Conservation (phyloP, 2,888 invertebrate species). For the Melangyna quadrimaculata region DNA sequence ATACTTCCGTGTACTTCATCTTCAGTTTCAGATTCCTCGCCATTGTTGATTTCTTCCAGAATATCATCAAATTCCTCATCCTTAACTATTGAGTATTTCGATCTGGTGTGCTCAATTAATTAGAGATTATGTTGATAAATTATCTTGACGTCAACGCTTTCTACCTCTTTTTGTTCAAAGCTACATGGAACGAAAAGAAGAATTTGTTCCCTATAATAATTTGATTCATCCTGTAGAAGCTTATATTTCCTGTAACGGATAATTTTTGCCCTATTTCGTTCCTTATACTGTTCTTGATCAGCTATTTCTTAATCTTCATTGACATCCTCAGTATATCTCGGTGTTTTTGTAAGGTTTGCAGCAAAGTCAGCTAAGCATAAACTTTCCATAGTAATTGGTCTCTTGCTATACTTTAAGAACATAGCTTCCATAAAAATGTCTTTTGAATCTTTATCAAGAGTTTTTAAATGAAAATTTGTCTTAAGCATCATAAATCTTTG, state of each 20-base stretch:
- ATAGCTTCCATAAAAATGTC: slow-evolving; percentile 32
- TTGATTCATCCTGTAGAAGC: not conserved
- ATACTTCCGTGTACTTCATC: not conserved
- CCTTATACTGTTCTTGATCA: not conserved
- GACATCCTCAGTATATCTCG: not conserved
- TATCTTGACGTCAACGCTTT: not conserved
- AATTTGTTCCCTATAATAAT: slow-evolving; percentile 22
- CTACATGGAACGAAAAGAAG: slow-evolving; percentile 11
- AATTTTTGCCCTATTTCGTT: not conserved
- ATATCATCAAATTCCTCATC: not conserved
- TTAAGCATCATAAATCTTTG: slow-evolving; percentile 34
- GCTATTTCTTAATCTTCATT: not conserved
- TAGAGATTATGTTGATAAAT: not conserved
- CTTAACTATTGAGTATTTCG: not conserved
- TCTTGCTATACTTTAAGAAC: slow-evolving; percentile 25
- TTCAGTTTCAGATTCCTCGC: not conserved
- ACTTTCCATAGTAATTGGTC: not conserved
- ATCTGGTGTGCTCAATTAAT: not conserved
- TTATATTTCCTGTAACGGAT: slow-evolving; percentile 1
- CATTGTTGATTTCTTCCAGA: not conserved
- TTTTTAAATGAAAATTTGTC: slow-evolving; percentile 5
- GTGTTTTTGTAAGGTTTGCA: not conserved
- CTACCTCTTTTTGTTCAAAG: not conserved
- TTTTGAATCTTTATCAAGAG: slow-evolving; percentile 4
- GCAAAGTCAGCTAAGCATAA: slow-evolving; percentile 21